A percentile compares a stretch with the other conserved stretches of the same genome.
phyloP scores from a whole-genome alignment of 2,888 invertebrate species.

The Drosophila cognata region DNA sequence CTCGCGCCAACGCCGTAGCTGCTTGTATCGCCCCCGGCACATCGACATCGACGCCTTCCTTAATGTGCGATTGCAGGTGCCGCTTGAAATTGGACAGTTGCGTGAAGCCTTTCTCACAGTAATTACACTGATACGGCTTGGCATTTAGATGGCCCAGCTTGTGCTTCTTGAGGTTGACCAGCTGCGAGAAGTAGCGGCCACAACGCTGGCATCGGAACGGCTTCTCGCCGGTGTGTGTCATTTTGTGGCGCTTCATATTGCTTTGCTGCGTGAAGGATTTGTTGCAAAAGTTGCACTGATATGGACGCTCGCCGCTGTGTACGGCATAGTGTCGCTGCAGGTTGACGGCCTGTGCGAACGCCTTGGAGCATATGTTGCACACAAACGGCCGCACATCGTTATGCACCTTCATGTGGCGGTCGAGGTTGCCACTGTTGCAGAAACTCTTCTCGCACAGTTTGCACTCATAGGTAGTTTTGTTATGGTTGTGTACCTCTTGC shows the following conservation, averaged over 20 bases:
- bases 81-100: slow-evolving; percentile 84
- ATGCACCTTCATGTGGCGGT: slow-evolving; percentile 85
- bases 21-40: slow-evolving; percentile 74
- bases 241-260: slow-evolving; percentile 84
- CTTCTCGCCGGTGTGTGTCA: slow-evolving; percentile 84
- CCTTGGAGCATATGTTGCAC: slow-evolving; percentile 83
- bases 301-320: slow-evolving; percentile 84
- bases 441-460: slow-evolving; percentile 84
- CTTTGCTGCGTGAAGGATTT: slow-evolving; percentile 85
- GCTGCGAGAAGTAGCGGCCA: slow-evolving; percentile 84
- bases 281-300: slow-evolving; percentile 82
- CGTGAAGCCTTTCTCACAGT: slow-evolving; percentile 84
- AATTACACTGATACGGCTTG: slow-evolving; percentile 83
- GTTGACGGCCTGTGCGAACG: slow-evolving; percentile 84
- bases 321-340: slow-evolving; percentile 84
- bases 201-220: slow-evolving; percentile 84
- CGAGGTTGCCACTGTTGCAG: slow-evolving; percentile 84
- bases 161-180: slow-evolving; percentile 85
- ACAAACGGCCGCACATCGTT: slow-evolving; percentile 84
- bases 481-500: slow-evolving; percentile 83
- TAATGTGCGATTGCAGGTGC: slow-evolving; percentile 82
- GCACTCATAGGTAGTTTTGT: slow-evolving; percentile 83
- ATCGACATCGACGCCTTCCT: slow-evolving; percentile 80
- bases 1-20: slow-evolving; percentile 77
- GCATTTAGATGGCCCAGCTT: slow-evolving; percentile 84